Evolutionary conservation across 2,888 invertebrate species (phyloP).

Genomic region (Eupithecia tripunctaria): DNA sequence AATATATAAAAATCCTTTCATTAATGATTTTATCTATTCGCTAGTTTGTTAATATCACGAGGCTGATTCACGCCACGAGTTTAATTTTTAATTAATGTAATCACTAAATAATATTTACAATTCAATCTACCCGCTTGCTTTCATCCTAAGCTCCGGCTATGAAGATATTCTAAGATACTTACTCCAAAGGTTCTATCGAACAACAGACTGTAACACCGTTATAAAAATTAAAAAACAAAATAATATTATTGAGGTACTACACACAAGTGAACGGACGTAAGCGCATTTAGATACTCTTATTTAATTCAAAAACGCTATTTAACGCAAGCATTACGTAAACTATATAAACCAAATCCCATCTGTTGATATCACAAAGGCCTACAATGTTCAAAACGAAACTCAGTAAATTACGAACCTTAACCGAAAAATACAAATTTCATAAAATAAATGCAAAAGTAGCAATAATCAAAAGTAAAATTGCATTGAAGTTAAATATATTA

Average conservation of each 20-base stretch:
- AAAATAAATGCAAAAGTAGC: slow-evolving; percentile 76
- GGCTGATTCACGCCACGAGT: slow-evolving; percentile 80
- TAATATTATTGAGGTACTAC: slow-evolving; percentile 81
- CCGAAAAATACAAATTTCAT: slow-evolving; percentile 61
- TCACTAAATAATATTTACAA: slow-evolving; percentile 80
- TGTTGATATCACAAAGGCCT: slow-evolving; percentile 79
- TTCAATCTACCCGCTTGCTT: slow-evolving; percentile 80
- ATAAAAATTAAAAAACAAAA: slow-evolving; percentile 80
- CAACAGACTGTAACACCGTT: slow-evolving; percentile 71
- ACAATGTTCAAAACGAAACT: slow-evolving; percentile 68
- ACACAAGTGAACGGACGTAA: slow-evolving; percentile 69
- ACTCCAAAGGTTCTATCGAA: slow-evolving; percentile 49
- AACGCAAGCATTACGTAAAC: slow-evolving; percentile 54
- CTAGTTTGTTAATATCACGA: slow-evolving; percentile 84
- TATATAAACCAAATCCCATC: slow-evolving; percentile 60
- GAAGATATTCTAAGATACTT: slow-evolving; percentile 30
- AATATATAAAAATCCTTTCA: slow-evolving; percentile 84
- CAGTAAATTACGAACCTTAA: slow-evolving; percentile 65
- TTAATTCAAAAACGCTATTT: slow-evolving; percentile 44
- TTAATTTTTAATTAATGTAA: slow-evolving; percentile 65
- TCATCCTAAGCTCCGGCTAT: slow-evolving; percentile 75
- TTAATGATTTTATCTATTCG: slow-evolving; percentile 83
- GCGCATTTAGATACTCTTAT: slow-evolving; percentile 55
- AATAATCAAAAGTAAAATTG: slow-evolving; percentile 51
- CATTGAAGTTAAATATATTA: slow-evolving; percentile 45